Evolutionary conservation across 2,797 vertebrate species (phyloP).

Genomic region (Xyrichtys novacula): DNA sequence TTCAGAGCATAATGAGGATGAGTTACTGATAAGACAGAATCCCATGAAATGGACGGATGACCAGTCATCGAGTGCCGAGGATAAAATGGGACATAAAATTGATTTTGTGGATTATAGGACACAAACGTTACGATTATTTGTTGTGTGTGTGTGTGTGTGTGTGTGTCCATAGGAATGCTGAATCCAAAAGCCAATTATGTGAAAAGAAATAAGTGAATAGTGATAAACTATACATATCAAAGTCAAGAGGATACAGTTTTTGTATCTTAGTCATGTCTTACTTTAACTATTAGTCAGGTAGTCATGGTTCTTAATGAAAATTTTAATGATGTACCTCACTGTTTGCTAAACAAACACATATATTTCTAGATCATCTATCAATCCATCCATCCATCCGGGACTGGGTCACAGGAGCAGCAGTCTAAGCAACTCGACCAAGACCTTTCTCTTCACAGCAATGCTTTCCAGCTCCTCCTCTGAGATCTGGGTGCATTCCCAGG

Average conservation of each 20-base stretch:
- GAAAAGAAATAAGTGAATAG: neutral
- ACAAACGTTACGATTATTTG: conserved; percentile 43
- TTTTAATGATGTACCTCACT: neutral
- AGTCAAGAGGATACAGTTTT: conserved; percentile 1
- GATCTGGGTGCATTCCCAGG: no score
- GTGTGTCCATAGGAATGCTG: neutral
- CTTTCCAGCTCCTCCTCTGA: no score
- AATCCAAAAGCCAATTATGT: neutral
- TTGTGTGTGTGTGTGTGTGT: conserved; percentile 11
- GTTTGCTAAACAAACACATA: neutral
- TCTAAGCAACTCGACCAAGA: no score
- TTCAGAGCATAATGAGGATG: conserved; percentile 45
- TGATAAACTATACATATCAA: conserved; percentile 17
- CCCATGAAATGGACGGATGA: conserved; percentile 67
- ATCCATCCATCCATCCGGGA: no score
- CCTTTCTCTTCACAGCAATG: no score
- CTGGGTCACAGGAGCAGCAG: no score
- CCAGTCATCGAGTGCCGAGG: conserved; percentile 40
- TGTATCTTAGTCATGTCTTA: neutral
- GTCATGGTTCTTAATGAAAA: neutral
- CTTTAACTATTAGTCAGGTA: neutral
- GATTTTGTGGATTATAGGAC: conserved; percentile 57
- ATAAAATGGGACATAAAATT: conserved; percentile 60
- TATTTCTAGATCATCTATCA: no score
- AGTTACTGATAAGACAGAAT: conserved; percentile 66